Conservation (phyloP, 2,113 vertebrate species). For the Helogale parvula region DNA sequence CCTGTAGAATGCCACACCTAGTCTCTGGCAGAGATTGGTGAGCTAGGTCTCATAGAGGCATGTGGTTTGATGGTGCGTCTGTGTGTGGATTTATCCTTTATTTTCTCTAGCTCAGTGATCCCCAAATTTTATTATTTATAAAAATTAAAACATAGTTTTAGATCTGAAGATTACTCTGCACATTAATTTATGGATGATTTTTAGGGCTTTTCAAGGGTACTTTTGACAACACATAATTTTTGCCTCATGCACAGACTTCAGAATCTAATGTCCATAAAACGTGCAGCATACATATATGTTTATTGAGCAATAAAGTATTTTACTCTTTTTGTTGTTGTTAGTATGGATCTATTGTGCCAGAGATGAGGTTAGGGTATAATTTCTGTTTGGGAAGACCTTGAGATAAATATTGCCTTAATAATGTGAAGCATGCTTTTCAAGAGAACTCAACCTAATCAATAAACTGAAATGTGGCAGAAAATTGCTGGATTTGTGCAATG, state of each 20-base stretch:
- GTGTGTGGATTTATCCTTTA: background rate
- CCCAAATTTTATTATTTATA: slow-evolving; percentile 14
- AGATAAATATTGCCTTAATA: slow-evolving; percentile 31
- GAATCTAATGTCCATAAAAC: background rate
- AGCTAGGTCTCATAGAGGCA: background rate
- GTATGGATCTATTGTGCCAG: background rate
- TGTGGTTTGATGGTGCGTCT: background rate
- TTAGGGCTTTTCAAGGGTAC: background rate
- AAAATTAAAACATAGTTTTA: slow-evolving; percentile 3
- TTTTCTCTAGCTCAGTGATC: background rate
- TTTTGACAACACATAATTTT: background rate
- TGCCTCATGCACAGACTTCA: background rate
- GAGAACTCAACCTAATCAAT: background rate
- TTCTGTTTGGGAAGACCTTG: background rate
- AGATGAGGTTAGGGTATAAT: background rate
- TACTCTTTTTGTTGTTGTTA: background rate
- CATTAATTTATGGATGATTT: background rate
- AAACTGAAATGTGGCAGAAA: background rate
- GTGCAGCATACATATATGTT: background rate
- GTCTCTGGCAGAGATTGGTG: background rate
- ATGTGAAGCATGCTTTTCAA: background rate
- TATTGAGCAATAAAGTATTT: background rate
- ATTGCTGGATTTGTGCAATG: background rate
- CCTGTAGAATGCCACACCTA: background rate
- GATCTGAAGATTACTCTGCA: background rate